Evolutionary conservation across 92 coral and sea anemone genomes (phyloP).

Genomic region (Parazoanthus darwini): DNA sequence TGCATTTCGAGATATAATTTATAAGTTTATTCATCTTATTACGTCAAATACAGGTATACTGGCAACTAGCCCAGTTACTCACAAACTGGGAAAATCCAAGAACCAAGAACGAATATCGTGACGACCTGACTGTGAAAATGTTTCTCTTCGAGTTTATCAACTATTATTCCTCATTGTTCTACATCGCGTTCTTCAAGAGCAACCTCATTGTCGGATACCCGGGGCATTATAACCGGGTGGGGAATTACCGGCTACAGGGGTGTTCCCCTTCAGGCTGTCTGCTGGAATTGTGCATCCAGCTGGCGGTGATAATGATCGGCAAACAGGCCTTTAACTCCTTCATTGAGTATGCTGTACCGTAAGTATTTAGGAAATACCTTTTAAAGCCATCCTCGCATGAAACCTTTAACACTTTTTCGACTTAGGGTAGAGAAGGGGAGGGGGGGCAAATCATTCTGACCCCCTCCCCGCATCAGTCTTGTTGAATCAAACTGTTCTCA

Average conservation of each 20-base stretch:
- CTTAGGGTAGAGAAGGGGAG: too few relatives aligned
- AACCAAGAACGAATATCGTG: conserved; percentile 48
- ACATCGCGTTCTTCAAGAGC: conserved; percentile 59
- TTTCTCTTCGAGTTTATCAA: conserved; percentile 60
- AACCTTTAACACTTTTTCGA: neutral
- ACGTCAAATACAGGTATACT: conserved; percentile 27
- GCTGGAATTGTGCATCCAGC: conserved; percentile 52
- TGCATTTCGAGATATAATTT: neutral
- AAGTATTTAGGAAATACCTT: conserved; percentile 1
- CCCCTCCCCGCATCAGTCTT: too few relatives aligned
- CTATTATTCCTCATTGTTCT: conserved; percentile 53
- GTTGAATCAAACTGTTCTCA: too few relatives aligned
- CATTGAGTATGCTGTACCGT: conserved; percentile 50
- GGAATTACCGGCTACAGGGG: conserved; percentile 38
- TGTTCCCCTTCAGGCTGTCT: conserved; percentile 61
- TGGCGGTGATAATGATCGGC: conserved; percentile 57
- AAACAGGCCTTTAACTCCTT: conserved; percentile 47
- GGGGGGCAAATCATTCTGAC: too few relatives aligned
- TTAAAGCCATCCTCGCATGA: neutral
- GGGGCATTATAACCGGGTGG: conserved; percentile 44
- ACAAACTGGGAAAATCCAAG: conserved; percentile 66
- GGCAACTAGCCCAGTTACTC: conserved; percentile 49
- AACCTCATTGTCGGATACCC: conserved; percentile 51
- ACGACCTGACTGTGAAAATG: conserved; percentile 59
- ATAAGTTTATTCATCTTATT: neutral